Percentiles rank a stretch among this genome's conserved stretches.
Evolutionary conservation across 2,113 vertebrate genomes (phyloP).

Genomic region (Nesoenas mayeri): DNA sequence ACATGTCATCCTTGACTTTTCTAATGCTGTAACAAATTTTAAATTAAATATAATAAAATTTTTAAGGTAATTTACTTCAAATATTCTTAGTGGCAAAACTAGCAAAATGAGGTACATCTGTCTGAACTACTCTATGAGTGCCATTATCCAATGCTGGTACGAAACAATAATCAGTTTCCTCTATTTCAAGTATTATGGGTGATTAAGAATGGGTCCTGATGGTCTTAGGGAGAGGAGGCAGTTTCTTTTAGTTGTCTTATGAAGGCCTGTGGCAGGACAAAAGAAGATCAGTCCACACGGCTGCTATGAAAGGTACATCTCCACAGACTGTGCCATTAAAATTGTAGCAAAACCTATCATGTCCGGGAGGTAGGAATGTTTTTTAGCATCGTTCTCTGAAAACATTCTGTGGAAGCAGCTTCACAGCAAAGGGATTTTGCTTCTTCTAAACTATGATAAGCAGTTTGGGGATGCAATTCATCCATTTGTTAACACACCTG

Average conservation of each 20-base stretch:
- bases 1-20: neutral
- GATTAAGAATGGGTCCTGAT: neutral
- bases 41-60: neutral
- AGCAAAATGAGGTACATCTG: neutral
- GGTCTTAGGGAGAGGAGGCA: neutral
- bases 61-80: neutral
- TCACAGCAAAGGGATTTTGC: neutral
- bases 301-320: neutral
- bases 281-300: neutral
- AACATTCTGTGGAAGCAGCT: neutral
- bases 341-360: neutral
- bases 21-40: neutral
- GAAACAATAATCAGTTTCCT: neutral
- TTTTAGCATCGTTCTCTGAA: neutral
- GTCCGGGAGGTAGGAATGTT: neutral
- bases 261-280: neutral
- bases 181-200: neutral
- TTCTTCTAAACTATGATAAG: neutral
- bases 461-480: neutral
- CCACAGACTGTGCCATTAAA: neutral
- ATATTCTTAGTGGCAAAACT: neutral
- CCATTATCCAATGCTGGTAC: neutral
- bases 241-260: neutral
- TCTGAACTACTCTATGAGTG: neutral
- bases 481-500: neutral